Conservation (phyloP, 2,113 vertebrate species). For the Scortum barcoo region DNA sequence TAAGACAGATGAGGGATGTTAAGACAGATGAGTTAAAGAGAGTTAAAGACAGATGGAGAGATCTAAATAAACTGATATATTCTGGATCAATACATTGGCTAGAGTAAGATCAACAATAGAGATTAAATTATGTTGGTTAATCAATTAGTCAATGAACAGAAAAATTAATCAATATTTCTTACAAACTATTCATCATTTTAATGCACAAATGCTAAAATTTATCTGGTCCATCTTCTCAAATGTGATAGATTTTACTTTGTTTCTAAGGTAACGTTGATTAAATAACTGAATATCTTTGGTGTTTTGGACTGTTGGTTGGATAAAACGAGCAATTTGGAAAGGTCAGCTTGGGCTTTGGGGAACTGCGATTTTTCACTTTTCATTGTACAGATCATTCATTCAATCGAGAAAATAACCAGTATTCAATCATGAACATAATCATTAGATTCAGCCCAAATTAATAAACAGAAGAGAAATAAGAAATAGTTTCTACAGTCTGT, state of each 20-base stretch:
- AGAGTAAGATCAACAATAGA: conserved; percentile 27
- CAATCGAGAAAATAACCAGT: neutral
- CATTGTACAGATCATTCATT: neutral
- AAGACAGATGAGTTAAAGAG: neutral
- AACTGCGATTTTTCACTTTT: neutral
- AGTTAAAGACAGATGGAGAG: neutral
- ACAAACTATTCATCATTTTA: neutral
- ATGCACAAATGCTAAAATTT: neutral
- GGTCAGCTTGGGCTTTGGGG: neutral
- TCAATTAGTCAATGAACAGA: neutral
- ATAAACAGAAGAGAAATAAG: neutral
- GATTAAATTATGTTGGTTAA: conserved; percentile 12
- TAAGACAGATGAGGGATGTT: too few relatives aligned
- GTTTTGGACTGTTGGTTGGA: neutral
- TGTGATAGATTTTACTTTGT: neutral
- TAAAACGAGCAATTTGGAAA: neutral
- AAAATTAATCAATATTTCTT: neutral
- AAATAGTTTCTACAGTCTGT: neutral
- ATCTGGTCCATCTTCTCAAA: neutral
- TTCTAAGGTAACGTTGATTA: too few relatives aligned
- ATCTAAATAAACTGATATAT: conserved; percentile 27
- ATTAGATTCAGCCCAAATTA: neutral
- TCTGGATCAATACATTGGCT: neutral
- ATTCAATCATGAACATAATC: neutral
- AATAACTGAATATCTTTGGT: neutral